Evolutionary conservation across 2,797 vertebrate genomes (phyloP).

Genomic region (Darevskia mixta): DNA sequence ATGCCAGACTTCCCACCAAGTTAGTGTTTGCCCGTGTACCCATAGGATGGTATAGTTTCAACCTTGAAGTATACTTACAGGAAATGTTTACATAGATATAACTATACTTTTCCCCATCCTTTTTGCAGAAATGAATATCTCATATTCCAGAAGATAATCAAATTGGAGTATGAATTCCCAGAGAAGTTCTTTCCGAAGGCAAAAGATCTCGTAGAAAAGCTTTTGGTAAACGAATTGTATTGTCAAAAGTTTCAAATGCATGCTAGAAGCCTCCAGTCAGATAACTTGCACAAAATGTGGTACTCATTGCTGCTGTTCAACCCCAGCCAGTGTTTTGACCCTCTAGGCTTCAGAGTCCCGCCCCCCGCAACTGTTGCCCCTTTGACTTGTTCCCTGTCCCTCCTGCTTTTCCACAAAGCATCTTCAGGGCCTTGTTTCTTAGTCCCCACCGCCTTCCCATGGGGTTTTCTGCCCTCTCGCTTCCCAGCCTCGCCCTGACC

Average conservation of each 20-base stretch:
- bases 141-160: conserved; percentile 99
- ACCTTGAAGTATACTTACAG: not conserved
- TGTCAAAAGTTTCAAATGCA: conserved; percentile 7
- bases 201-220: conserved; percentile 95
- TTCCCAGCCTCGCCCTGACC: not conserved
- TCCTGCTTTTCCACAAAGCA: not conserved
- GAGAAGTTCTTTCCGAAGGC: conserved; percentile 99
- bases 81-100: conserved; percentile 27
- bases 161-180: conserved; percentile 98
- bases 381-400: not conserved
- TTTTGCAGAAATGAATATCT: conserved; percentile 95
- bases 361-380: not conserved
- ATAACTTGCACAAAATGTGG: too few relatives aligned
- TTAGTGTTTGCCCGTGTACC: too few relatives aligned
- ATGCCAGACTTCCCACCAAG: too few relatives aligned
- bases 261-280: not conserved
- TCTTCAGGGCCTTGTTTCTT: not conserved
- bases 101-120: conserved; percentile 34
- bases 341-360: not conserved
- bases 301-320: not conserved
- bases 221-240: conserved; percentile 86
- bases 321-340: too few relatives aligned
- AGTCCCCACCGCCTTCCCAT: not conserved
- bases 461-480: not conserved
- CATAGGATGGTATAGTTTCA: not conserved